phyloP scores from a whole-genome alignment of 1,140 invertebrate genomes.

The Cydia fagiglandana region DNA sequence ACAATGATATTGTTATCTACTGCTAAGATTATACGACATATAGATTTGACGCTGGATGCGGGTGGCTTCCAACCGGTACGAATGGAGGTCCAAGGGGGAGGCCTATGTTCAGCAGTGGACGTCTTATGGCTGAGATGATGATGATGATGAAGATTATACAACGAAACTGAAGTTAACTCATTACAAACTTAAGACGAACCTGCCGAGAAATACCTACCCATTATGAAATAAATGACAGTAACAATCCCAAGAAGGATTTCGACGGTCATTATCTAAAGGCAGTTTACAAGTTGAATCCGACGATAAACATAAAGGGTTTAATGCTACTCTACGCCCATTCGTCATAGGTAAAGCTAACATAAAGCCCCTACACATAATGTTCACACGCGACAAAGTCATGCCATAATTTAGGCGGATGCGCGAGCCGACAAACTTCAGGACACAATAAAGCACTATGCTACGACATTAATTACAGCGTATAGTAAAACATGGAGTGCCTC shows the following conservation, averaged over 20 bases:
- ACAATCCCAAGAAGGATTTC: conserved; percentile 20
- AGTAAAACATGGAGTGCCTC: conserved; percentile 54
- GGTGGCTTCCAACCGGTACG: too few species aligned
- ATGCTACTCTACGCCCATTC: not conserved
- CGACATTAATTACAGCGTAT: conserved; percentile 65
- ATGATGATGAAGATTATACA: too few species aligned
- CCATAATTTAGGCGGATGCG: conserved; percentile 53
- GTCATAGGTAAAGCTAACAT: conserved; percentile 28
- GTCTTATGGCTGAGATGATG: too few species aligned
- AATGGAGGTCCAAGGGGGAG: too few species aligned
- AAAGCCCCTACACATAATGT: conserved; percentile 22
- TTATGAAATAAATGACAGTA: not conserved
- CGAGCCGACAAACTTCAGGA: conserved; percentile 48
- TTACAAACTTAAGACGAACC: not conserved
- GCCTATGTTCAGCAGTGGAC: too few species aligned
- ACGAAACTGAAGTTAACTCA: too few species aligned
- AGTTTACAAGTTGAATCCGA: conserved; percentile 20
- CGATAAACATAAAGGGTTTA: conserved; percentile 26
- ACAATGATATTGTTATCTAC: too few species aligned
- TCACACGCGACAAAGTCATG: conserved; percentile 45
- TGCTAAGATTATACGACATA: too few species aligned
- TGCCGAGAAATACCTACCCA: not conserved
- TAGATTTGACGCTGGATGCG: too few species aligned
- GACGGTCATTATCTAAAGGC: conserved; percentile 20
- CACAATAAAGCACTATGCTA: conserved; percentile 56